Evolutionary conservation across 2,797 vertebrate species (phyloP).

Genomic region (Anniella stebbinsi): DNA sequence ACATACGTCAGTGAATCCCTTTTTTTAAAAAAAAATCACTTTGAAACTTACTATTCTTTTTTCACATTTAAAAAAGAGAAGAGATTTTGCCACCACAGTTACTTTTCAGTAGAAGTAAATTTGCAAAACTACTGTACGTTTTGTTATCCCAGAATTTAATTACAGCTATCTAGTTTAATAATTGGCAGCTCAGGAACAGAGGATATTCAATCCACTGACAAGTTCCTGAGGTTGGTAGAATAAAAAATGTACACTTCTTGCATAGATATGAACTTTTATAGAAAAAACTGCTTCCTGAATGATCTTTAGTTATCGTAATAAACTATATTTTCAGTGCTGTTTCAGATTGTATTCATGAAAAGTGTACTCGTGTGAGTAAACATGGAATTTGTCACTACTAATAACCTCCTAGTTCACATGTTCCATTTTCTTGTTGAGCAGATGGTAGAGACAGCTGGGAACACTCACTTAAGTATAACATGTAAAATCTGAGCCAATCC

Average conservation of each 20-base stretch:
- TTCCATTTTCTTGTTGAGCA: neutral
- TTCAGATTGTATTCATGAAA: neutral
- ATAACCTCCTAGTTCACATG: neutral
- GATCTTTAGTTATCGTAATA: neutral
- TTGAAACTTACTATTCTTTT: neutral
- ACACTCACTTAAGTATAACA: neutral
- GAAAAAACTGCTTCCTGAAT: neutral
- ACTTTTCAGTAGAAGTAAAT: neutral
- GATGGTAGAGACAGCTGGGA: neutral
- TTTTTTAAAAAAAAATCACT: neutral
- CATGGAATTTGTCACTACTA: neutral
- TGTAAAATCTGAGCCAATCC: neutral
- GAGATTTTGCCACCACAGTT: neutral
- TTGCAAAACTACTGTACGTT: neutral
- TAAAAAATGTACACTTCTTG: neutral
- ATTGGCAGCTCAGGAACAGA: neutral
- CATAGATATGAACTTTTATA: neutral
- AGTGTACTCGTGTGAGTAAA: neutral
- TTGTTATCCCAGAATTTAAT: neutral
- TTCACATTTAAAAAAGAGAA: neutral
- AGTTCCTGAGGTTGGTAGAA: neutral
- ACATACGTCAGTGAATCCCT: neutral
- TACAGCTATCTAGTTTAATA: neutral
- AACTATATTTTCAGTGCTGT: neutral
- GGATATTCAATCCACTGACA: neutral